These are phyloP conservation scores for Pelodytes ibericus DNA, from an alignment of 2,797 vertebrate species.

Conservation along the genomic window DNA sequence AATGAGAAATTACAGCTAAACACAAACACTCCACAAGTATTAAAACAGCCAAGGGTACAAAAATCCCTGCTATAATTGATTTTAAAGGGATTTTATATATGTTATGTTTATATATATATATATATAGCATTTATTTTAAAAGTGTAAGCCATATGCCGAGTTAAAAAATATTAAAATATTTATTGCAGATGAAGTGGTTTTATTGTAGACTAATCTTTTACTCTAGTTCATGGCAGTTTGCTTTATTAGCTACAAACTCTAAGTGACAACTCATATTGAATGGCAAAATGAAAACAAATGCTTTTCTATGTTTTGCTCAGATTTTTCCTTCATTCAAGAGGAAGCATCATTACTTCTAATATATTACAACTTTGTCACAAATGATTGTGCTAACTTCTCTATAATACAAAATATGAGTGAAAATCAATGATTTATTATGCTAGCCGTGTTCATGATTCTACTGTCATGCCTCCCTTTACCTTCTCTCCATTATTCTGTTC, in stretches of 20 bases:
- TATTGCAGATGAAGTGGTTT: background rate
- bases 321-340: conserved; percentile 33
- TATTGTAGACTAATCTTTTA: conserved; percentile 10
- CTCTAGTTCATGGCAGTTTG: conserved; percentile 11
- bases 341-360: conserved; percentile 42
- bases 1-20: too few relatives aligned
- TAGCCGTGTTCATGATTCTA: background rate
- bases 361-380: conserved; percentile 41
- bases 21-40: too few relatives aligned
- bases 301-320: conserved; percentile 8
- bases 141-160: background rate
- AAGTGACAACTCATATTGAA: conserved; percentile 31
- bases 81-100: too few relatives aligned
- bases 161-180: background rate
- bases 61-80: too few relatives aligned
- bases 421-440: conserved; percentile 46
- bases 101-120: background rate
- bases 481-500: conserved; percentile 18
- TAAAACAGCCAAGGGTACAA: too few relatives aligned
- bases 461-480: background rate
- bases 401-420: conserved; percentile 33
- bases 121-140: background rate
- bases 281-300: conserved; percentile 44
- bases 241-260: conserved; percentile 20
- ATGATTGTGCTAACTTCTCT: conserved; percentile 37